Base-by-base conservation (phyloP, 1,140 invertebrate genomes). In the Zaprionus davidi region DNA sequence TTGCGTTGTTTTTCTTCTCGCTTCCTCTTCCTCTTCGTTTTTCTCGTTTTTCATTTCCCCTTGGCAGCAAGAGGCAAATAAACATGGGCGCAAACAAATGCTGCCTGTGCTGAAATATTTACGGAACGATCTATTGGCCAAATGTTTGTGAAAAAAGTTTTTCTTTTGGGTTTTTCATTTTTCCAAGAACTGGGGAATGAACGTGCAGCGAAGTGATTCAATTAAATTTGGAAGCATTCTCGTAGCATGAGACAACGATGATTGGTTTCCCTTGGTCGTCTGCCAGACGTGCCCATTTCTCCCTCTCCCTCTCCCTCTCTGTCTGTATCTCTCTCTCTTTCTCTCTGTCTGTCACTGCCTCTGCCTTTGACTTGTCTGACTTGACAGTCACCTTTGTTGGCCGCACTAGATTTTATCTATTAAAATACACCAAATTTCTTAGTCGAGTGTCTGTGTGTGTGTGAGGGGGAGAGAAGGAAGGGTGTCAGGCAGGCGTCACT, bases 341-440 rank as follows among this genome's bases (percentile, higher is more conserved):
- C 0, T 49, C 17, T 22, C 17, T 51, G 7, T 17, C n/a, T 46
- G 15, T 46, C n/a, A 9, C 41, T 46, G n/a, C 17, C n/a, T 46
- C 55, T 28, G 41, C 44, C 77, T 60, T 51, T 64, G 57, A 70
- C 49, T 51, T 51, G 71, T 68, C 53, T 62, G 59, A 49, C 62
- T 62, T 38, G 67, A 58, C 60, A 63, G 58, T 59, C 60, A 57
- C 36, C 58, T 60, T 60, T 60, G 63, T 55, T 67, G 75, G 72
- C 57, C 72, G 66, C 56, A 34, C 69, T 72, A 65, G 69, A 78
- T 84, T 88, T 79, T 70, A 71, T 90, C 78, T 88, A 90, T 84
- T 88, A 76, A 87, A 87, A 81, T 79, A 81, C 60, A 78, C 66
- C 69, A 83, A 83, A 67, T 57, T 31, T 58, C 53, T 81, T 75